Conservation (phyloP, 2,888 invertebrate genomes). For the Drosophila mettleri region DNA sequence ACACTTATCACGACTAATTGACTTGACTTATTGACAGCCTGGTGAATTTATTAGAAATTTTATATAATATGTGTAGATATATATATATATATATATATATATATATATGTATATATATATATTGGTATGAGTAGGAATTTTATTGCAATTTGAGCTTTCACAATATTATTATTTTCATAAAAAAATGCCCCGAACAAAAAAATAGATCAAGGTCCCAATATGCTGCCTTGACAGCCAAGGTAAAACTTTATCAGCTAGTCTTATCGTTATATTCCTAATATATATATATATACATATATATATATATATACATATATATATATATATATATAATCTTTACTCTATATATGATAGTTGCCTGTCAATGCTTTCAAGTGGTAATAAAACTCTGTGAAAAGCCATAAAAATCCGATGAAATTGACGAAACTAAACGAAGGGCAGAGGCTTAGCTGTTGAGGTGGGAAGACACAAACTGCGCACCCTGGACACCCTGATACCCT, state of each 20-base stretch:
- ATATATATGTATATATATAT: neutral
- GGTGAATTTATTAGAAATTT: neutral
- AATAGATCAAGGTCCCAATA: neutral
- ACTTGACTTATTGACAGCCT: no score
- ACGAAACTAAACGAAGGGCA: neutral
- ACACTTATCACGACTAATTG: neutral
- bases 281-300: neutral
- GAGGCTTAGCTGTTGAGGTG: neutral
- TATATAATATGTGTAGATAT: neutral
- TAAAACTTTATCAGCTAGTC: neutral
- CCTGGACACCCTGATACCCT: neutral
- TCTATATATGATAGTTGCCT: neutral
- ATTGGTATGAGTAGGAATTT: no score
- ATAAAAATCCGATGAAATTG: conserved; percentile 42
- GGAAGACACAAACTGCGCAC: neutral
- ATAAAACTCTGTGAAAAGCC: neutral
- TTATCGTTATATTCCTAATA: neutral
- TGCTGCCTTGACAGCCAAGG: neutral
- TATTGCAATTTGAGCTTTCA: no score
- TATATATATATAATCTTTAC: neutral
- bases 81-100: neutral
- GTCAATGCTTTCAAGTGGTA: neutral
- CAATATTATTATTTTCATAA: no score
- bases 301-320: neutral
- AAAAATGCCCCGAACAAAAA: neutral